Evolutionary conservation across 2,797 vertebrate genomes (phyloP).

Genomic region (Anabacerthia variegaticeps): DNA sequence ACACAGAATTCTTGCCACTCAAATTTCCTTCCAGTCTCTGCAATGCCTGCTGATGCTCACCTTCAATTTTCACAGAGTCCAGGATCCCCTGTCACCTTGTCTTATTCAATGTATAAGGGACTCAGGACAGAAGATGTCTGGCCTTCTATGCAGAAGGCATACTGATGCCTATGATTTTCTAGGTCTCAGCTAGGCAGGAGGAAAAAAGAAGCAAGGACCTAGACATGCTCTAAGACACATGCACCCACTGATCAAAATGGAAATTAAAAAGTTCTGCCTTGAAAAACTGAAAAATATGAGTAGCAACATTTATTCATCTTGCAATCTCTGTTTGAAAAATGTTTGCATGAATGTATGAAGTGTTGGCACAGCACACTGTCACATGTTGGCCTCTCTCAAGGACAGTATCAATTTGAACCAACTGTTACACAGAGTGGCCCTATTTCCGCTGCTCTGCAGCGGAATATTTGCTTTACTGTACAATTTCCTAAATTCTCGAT

Average conservation of each 20-base stretch:
- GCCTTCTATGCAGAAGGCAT: not conserved
- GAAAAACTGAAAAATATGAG: not conserved
- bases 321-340: not conserved
- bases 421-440: not conserved
- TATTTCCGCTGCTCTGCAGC: not conserved
- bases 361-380: not conserved
- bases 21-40: not conserved
- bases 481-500: conserved; percentile 32
- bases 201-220: not conserved
- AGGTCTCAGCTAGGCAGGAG: not conserved
- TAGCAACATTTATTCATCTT: not conserved
- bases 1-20: not conserved
- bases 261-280: conserved; percentile 23
- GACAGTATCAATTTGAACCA: not conserved
- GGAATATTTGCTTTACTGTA: not conserved
- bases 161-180: not conserved
- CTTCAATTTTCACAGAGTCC: not conserved
- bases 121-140: not conserved
- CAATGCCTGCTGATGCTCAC: not conserved
- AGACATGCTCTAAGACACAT: not conserved
- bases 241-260: not conserved
- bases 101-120: not conserved
- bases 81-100: not conserved
- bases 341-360: not conserved
- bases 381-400: not conserved